Base-by-base conservation (phyloP, 2,797 vertebrate species). In the Kryptopterus vitreolus region DNA sequence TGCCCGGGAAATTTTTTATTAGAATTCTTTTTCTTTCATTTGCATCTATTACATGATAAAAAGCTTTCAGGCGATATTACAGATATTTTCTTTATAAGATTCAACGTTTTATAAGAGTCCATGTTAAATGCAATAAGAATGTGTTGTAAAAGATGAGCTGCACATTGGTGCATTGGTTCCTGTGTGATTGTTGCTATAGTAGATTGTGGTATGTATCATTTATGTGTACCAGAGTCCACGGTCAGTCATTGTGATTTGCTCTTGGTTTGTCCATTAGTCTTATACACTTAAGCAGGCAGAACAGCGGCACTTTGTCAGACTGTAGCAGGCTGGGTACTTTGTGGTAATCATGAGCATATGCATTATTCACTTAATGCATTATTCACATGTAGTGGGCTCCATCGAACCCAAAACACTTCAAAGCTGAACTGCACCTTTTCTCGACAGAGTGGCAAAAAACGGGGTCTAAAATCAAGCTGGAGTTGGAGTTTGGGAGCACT, bases 341-440 rank as follows among this genome's bases (percentile, higher is more conserved):
- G 75, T 73, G 68, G 79, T 58, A 85, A 83, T 84, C 81, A 81
- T 52, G 79, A 79, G 79, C 81, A 77, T 81, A 83, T 86, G 69
- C 73, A 83, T 86, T 85, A 85, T 86, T 86, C 69, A 86, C 81
- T 80, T 72, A 84, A 84, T 86, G 78, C 61, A 86, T 86, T 84
- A 86, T 84, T 86, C 83, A 82, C 72, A 59, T 84, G 77, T 76
- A 77, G 66, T 79, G 82, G 79, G 76, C 71, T 81, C 74, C n/a
- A 73, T 57, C 46, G 50, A 81, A 69, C 73, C 77, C 83, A 58
- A 68, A 85, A 57, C 58, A 61, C 81, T 81, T 86, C 77, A 82
- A 86, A 83, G 65, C 74, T 52, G 65, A 78, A 77, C 52, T 52
- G 7, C 66, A 80, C 76, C 81, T 78, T 77, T 75, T 81, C 52